Evolutionary conservation across 2,797 vertebrate species (phyloP), one percentile per base, ranked within the genome.

Genomic region (Protonibea diacanthus): DNA sequence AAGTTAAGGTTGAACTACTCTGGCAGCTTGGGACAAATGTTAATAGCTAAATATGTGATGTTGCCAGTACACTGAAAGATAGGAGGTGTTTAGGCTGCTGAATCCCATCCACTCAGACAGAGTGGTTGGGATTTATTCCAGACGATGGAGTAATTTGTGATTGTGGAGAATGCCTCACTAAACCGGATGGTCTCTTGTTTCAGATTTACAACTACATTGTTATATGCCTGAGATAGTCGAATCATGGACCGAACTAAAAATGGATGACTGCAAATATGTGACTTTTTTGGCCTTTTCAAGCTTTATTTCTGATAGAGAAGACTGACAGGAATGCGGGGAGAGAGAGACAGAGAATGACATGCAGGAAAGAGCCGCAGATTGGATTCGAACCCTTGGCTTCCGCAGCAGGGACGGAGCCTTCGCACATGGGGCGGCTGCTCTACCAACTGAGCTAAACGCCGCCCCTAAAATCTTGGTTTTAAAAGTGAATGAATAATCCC

Each of bases 401-500:
- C 6, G 29, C 29, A 29, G 29, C 29, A 33, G 6, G 29, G 29
- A 33, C 29, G 1, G 29, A 27, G 27, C 6, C 29, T 33, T 33
- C 6, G 29, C 6, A 33, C 29, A 33, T 33, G 29, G 6, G 29
- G 6, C 29, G 29, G 29, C 29, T 33, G 29, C 29, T 33, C 29
- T 33, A 33, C 29, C 29, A 33, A 33, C 29, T 33, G 6, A 33
- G 29, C 29, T 33, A 33, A 33, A 33, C 6, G 6, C 29, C 29
- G 29, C 6, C 29, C 29, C 66, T 76, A 58, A 85, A 80, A 83
- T 82, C 62, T 83, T 84, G 82, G 61, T 78, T 87, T 86, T 87
- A 58, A 75, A 80, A 86, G 73, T 79, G 63, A 91, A 83, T 86
- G 80, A 88, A 88, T 90, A 90, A 91, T 89, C 88, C 84, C 72